Conservation (phyloP, 2,113 vertebrate genomes). For the Mobula birostris region DNA sequence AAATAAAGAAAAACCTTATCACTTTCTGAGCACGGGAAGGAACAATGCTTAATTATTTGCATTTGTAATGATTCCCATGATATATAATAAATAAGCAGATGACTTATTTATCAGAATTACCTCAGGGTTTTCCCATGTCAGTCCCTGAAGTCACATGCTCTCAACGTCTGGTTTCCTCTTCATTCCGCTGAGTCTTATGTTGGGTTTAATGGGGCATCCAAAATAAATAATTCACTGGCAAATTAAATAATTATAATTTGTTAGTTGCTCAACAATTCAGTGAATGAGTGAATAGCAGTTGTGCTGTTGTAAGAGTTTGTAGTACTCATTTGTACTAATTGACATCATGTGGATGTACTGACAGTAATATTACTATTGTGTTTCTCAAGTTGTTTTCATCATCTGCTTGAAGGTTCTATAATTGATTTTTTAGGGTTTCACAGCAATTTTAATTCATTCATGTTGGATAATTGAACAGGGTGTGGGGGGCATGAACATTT, state of each 20-base stretch:
- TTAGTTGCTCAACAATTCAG: background rate
- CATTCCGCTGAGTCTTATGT: background rate
- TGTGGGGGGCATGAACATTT: background rate
- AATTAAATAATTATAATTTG: constrained; percentile 14
- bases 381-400: background rate
- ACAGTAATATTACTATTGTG: background rate
- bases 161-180: constrained; percentile 11
- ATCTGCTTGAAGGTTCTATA: background rate
- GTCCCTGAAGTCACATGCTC: background rate
- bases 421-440: background rate
- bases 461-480: background rate
- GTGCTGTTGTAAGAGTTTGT: background rate
- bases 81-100: constrained; percentile 26
- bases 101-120: constrained; percentile 30
- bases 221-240: constrained; percentile 17
- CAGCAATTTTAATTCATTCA: background rate
- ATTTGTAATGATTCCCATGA: background rate
- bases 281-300: background rate
- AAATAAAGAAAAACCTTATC: background rate
- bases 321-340: background rate
- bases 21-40: background rate
- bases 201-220: background rate
- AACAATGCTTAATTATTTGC: constrained; percentile 7
- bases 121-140: constrained; percentile 25
- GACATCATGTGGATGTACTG: background rate